Conservation (phyloP, 2,888 invertebrate species). For the Clanis bilineata region DNA sequence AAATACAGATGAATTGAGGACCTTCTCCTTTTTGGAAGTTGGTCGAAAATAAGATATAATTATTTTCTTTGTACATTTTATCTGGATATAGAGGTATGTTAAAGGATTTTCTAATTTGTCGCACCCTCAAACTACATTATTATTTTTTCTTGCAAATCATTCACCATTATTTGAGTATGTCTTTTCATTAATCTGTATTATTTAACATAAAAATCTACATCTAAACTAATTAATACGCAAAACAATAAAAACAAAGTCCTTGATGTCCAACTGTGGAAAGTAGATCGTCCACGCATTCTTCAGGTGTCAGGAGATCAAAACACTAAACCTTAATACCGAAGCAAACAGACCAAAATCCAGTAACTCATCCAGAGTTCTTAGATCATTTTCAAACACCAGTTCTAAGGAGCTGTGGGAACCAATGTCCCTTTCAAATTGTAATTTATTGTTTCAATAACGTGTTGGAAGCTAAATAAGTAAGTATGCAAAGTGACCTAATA, state of each 20-base stretch:
- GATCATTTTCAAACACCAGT: conserved; percentile 15
- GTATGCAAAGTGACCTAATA: conserved; percentile 25
- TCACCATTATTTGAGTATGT: no score
- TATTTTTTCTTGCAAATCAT: no score
- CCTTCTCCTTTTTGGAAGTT: no score
- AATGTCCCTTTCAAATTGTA: conserved; percentile 64
- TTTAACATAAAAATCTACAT: background rate
- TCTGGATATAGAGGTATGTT: no score
- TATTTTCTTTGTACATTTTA: no score
- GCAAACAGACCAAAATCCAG: conserved; percentile 25
- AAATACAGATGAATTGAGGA: no score
- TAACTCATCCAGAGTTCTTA: conserved; percentile 3
- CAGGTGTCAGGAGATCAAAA: conserved; percentile 41
- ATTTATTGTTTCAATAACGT: conserved; percentile 34
- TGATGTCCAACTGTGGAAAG: conserved; percentile 53
- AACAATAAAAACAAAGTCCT: conserved; percentile 40
- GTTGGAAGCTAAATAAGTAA: conserved; percentile 25
- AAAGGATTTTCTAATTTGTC: no score
- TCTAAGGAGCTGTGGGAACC: conserved; percentile 69
- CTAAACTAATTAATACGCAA: background rate
- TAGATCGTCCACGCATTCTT: conserved; percentile 65
- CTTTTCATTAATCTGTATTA: background rate
- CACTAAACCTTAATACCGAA: conserved; percentile 18
- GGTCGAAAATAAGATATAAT: no score
- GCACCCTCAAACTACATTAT: no score